Conservation (phyloP, 2,797 vertebrate genomes). For the Cygnus olor region DNA sequence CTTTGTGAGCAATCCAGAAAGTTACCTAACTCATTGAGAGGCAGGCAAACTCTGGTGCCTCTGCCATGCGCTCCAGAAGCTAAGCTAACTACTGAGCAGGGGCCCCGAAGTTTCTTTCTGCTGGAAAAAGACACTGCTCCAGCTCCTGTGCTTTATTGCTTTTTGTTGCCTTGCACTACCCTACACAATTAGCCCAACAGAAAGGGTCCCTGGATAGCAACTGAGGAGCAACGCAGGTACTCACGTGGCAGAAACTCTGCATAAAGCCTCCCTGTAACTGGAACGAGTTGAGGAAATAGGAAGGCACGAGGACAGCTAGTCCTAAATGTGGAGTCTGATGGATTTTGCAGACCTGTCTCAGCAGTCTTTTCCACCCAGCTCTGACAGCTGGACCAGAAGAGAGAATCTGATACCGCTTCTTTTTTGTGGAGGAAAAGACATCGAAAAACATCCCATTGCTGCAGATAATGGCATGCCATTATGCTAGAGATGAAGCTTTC, state of each 20-base stretch:
- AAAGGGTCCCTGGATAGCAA: background rate
- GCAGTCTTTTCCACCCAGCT: background rate
- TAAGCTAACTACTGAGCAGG: background rate
- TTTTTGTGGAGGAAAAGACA: background rate
- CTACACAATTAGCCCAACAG: background rate
- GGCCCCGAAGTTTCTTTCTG: background rate
- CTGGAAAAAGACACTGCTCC: background rate
- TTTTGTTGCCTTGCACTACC: fast-evolving
- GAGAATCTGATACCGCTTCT: background rate
- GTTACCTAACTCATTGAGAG: background rate
- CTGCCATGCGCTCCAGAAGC: background rate
- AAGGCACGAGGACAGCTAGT: background rate
- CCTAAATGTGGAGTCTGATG: background rate
- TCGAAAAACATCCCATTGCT: background rate
- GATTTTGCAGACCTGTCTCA: background rate
- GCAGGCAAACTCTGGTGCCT: background rate
- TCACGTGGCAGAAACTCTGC: background rate
- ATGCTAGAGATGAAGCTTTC: background rate
- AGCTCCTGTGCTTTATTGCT: background rate
- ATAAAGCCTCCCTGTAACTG: background rate
- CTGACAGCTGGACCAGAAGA: background rate
- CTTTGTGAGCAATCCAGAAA: background rate
- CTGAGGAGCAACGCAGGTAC: background rate
- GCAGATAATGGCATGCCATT: background rate
- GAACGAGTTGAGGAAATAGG: background rate